Conservation (phyloP, 2,113 vertebrate species). For the Phrynosoma platyrhinos region DNA sequence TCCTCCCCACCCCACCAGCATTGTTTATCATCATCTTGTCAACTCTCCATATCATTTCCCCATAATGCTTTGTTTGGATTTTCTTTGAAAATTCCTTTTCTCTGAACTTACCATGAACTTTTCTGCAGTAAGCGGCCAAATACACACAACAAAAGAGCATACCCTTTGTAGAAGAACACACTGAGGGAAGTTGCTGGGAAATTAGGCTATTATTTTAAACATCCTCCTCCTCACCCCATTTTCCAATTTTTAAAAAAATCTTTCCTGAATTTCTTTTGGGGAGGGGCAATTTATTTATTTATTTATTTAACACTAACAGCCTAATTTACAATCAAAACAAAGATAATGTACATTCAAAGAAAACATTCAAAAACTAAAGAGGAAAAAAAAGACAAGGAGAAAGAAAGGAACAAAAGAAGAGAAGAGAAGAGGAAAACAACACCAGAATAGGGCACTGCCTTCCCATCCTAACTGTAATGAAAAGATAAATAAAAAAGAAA, state of each 20-base stretch:
- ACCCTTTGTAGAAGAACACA: slow-evolving; percentile 56
- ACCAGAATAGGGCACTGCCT: too few species aligned
- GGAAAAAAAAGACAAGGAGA: too few species aligned
- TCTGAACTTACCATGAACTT: slow-evolving; percentile 82
- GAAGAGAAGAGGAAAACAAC: too few species aligned
- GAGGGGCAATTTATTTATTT: too few species aligned
- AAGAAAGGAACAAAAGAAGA: too few species aligned
- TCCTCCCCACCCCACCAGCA: slow-evolving; percentile 21
- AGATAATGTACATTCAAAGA: too few species aligned
- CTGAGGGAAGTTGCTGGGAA: slow-evolving; percentile 1
- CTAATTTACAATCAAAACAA: too few species aligned
- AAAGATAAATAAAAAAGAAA: too few species aligned
- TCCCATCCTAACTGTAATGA: too few species aligned
- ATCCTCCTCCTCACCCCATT: neutral
- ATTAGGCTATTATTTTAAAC: neutral
- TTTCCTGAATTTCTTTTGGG: neutral
- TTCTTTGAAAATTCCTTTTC: slow-evolving; percentile 82
- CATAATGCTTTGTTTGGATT: slow-evolving; percentile 74
- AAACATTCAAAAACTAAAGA: too few species aligned
- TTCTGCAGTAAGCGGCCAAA: slow-evolving; percentile 57
- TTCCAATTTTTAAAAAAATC: neutral
- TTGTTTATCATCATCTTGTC: slow-evolving; percentile 78
- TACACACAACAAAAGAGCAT: slow-evolving; percentile 50
- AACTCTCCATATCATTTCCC: slow-evolving; percentile 75
- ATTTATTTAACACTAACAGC: too few species aligned